phyloP scores from a whole-genome alignment of 2,888 invertebrate genomes.

The Conus canariensis region DNA sequence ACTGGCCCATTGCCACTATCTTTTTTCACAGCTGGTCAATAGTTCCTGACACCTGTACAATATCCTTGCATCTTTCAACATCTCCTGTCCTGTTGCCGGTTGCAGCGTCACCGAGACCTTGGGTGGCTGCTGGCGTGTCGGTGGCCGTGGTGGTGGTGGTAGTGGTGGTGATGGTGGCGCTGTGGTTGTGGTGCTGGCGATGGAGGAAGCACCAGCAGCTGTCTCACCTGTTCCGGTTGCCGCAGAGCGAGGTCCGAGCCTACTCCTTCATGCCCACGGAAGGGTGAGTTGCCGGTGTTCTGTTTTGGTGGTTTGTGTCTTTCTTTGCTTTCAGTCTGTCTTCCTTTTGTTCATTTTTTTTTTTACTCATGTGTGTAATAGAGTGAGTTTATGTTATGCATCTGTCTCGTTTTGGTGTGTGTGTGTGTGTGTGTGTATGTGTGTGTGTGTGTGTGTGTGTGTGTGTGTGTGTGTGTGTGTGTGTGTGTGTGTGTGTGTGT shows the following conservation, averaged over 20 bases:
- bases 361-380: slow-evolving; percentile 6
- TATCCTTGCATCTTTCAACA: too few relatives aligned
- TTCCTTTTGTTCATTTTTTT: too few relatives aligned
- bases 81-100: not conserved
- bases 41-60: too few relatives aligned
- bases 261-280: slow-evolving; percentile 37
- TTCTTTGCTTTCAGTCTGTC: not conserved
- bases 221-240: slow-evolving; percentile 27
- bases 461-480: slow-evolving; percentile 7
- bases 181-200: slow-evolving; percentile 33
- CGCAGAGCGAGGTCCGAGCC: slow-evolving; percentile 11
- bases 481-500: slow-evolving; percentile 20
- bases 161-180: slow-evolving; percentile 38
- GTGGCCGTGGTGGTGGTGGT: slow-evolving; percentile 21
- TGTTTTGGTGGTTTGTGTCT: not conserved
- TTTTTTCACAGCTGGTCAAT: too few relatives aligned
- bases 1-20: too few relatives aligned
- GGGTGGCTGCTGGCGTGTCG: slow-evolving; percentile 34
- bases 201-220: slow-evolving; percentile 48
- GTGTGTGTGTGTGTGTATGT: not conserved
- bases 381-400: not conserved
- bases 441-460: slow-evolving; percentile 36
- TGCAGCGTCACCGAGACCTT: not conserved
- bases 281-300: slow-evolving; percentile 8
- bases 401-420: not conserved